Base-by-base conservation (phyloP, 2,888 invertebrate genomes). In the Harpalus rufipes region DNA sequence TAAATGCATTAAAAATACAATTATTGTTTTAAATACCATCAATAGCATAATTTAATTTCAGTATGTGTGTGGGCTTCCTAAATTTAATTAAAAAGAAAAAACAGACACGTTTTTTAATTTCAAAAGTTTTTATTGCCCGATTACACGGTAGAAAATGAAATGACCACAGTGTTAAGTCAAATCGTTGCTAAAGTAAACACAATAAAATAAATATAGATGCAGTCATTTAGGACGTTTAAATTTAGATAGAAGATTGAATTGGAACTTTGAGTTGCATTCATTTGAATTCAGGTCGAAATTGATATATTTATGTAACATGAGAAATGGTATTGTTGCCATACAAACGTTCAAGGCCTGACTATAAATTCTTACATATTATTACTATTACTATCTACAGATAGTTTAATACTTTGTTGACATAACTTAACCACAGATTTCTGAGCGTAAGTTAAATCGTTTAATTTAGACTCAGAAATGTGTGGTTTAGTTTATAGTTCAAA, bases 271-370 rank as follows among this genome's bases (percentile, higher is more conserved):
- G 21, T 7, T 8, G 12, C 6, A 21, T 21, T 63, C 16, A 6
- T 21, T 63, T 63, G 25, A 10, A 63, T 59, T 59, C n/a, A 59
- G 59, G 59, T 59, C 59, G 59, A 21, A 63, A 63, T 21, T 63
- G 63, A 63, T 63, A 63, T 21, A 59, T 59, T 59, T 59, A 59
- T 59, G 59, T 59, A 18, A 16, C 59, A 59, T 18, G 59, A 59
- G 59, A 59, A 59, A n/a, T 18, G 14, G 14, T 12, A 51, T 51
- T 51, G 44, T 51, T 59, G 10, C 59, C n/a, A 59, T 16, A 16
- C 18, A 59, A n/a, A 14, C 59, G n/a, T 14, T 59, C 59, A 59
- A 59, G 59, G 59, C 0, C 59, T 3, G 59, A 16, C 10, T 14
- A 59, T 16, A 59, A 51, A 51, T 51, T 51, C 44, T 51, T 51